These are phyloP conservation scores for Connochaetes taurinus DNA, from an alignment of 2,113 vertebrate genomes.

Conservation along the genomic window DNA sequence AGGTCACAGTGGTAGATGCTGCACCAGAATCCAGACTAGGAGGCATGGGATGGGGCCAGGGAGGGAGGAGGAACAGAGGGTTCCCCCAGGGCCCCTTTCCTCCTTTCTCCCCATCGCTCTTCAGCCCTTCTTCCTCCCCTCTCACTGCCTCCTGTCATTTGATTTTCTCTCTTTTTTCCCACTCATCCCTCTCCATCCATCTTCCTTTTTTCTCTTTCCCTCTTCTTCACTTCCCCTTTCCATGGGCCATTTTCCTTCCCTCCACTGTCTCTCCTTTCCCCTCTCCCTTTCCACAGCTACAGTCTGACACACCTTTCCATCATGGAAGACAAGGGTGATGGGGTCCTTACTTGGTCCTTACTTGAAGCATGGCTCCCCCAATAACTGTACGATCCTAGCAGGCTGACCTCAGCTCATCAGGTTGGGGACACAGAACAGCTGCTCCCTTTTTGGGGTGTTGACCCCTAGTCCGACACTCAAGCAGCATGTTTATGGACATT, in stretches of 20 bases:
- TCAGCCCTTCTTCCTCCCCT: not conserved
- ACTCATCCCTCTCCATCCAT: not conserved
- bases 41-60: too few species aligned
- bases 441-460: not conserved
- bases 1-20: fast-evolving
- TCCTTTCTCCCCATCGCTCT: not conserved
- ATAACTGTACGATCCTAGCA: not conserved
- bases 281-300: not conserved
- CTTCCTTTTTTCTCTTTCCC: not conserved
- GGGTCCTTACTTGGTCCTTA: too few species aligned
- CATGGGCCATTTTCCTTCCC: not conserved
- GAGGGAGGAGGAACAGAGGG: too few species aligned
- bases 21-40: not conserved
- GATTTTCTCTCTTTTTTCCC: not conserved
- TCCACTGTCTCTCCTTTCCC: not conserved
- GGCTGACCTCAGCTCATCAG: not conserved
- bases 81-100: not conserved
- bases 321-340: not conserved
- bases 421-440: not conserved
- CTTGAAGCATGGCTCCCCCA: not conserved
- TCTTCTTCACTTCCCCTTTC: not conserved
- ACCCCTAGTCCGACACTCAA: not conserved
- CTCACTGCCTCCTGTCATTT: not conserved
- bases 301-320: not conserved
- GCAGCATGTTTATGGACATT: fast-evolving